Evolutionary conservation across 2,888 invertebrate species (phyloP).

Genomic region (Cephonodes hylas): DNA sequence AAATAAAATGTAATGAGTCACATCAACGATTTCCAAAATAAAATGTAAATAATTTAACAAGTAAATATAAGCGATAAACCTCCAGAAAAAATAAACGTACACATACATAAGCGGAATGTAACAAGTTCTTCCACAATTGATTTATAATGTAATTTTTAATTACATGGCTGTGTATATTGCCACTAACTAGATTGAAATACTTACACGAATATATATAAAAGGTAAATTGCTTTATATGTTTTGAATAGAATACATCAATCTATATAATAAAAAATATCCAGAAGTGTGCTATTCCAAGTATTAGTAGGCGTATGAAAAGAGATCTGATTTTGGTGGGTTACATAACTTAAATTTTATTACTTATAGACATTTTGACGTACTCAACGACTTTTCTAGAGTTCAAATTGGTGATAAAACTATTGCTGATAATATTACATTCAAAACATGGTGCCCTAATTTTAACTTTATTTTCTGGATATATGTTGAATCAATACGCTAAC

Average conservation of each 20-base stretch:
- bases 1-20: conserved; percentile 6
- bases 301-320: background rate
- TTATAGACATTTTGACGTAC: background rate
- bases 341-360: background rate
- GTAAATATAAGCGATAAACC: conserved; percentile 22
- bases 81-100: conserved; percentile 23
- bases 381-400: background rate
- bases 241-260: no score
- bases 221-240: no score
- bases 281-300: no score
- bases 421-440: background rate
- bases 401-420: background rate
- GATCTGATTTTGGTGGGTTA: conserved; percentile 4
- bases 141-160: background rate
- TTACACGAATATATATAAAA: no score
- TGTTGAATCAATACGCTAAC: no score
- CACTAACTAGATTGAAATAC: no score
- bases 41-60: conserved; percentile 20
- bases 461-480: background rate
- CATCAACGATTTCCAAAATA: conserved; percentile 16
- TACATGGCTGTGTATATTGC: background rate
- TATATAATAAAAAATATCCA: no score
- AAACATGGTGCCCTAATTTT: background rate
- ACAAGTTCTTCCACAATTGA: conserved; percentile 19
- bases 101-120: conserved; percentile 27